phyloP scores from a whole-genome alignment of 2,113 vertebrate genomes.

The Phylloscopus trochiloides region DNA sequence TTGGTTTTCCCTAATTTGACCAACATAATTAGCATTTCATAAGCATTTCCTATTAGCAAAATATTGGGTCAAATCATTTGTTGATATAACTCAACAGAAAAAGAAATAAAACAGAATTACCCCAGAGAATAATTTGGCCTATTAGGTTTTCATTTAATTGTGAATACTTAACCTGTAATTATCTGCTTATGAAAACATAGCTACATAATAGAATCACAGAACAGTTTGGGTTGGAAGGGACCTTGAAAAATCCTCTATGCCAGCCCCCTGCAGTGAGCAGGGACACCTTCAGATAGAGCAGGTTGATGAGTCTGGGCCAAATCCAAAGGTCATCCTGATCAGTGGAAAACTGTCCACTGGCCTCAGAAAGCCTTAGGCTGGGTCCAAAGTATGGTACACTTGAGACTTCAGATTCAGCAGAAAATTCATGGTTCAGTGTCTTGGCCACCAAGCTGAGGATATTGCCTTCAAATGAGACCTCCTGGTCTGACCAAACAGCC shows the following conservation, averaged over 20 bases:
- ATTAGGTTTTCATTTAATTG: slow-evolving; percentile 1
- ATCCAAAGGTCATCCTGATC: background rate
- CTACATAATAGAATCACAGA: background rate
- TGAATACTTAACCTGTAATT: background rate
- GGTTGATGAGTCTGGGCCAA: background rate
- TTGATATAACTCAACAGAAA: background rate
- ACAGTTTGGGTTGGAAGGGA: background rate
- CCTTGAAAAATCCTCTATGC: background rate
- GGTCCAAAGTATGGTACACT: background rate
- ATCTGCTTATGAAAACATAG: background rate
- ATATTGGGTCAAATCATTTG: slow-evolving; percentile 15
- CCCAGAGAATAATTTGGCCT: slow-evolving; percentile 2
- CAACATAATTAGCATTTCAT: slow-evolving; percentile 30
- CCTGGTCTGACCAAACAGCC: background rate
- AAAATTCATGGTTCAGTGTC: background rate
- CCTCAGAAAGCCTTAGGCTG: background rate
- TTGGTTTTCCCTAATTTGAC: slow-evolving; percentile 38
- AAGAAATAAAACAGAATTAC: background rate
- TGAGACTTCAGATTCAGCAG: background rate
- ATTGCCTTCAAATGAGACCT: background rate
- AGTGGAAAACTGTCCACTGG: background rate
- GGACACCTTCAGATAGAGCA: background rate
- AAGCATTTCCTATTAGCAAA: slow-evolving; percentile 28
- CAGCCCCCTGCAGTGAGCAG: background rate
- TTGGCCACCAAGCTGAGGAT: background rate